Evolutionary conservation across 2,888 invertebrate species (phyloP).

Genomic region (Drosophila stalkeri): DNA sequence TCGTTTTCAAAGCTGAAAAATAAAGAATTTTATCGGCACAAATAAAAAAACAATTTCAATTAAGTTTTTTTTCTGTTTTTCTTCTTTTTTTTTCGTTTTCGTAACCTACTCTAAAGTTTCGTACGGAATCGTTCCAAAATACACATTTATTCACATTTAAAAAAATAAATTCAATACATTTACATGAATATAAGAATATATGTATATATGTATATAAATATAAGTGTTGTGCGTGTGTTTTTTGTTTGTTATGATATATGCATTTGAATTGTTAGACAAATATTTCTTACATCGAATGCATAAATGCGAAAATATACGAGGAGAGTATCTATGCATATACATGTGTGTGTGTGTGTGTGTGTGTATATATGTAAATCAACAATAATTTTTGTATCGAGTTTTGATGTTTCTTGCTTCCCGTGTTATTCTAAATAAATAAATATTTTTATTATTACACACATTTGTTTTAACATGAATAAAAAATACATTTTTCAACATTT

Average conservation of each 20-base stretch:
- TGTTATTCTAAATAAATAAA: slow-evolving; percentile 47
- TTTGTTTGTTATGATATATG: slow-evolving; percentile 39
- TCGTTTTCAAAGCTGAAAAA: slow-evolving; percentile 10
- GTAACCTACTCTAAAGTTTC: slow-evolving; percentile 46
- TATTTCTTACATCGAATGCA: slow-evolving; percentile 67
- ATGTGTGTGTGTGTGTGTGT: slow-evolving; percentile 22
- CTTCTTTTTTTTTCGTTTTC: slow-evolving; percentile 33
- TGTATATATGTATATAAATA: slow-evolving; percentile 49
- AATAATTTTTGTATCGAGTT: slow-evolving; percentile 50
- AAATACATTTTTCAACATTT: slow-evolving; percentile 68
- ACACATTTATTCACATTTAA: slow-evolving; percentile 74
- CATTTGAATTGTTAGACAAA: slow-evolving; percentile 52
- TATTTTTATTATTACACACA: slow-evolving; percentile 35
- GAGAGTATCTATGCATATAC: slow-evolving; percentile 31
- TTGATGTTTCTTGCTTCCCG: slow-evolving; percentile 27
- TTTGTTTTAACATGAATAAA: slow-evolving; percentile 69
- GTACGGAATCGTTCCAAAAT: slow-evolving; percentile 70
- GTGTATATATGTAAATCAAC: slow-evolving; percentile 52
- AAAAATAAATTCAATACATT: slow-evolving; percentile 70
- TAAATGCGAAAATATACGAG: slow-evolving; percentile 78
- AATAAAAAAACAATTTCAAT: slow-evolving; percentile 30
- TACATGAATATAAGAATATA: slow-evolving; percentile 61
- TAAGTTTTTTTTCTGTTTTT: slow-evolving; percentile 15
- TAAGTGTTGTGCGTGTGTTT: slow-evolving; percentile 38
- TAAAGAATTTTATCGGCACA: slow-evolving; percentile 12